Percentiles rank a stretch among this genome's conserved stretches.
Evolutionary conservation across 37 sponge, comb jelly and placozoan species (phyloP).

Genomic region (Theonella swinhoei): DNA sequence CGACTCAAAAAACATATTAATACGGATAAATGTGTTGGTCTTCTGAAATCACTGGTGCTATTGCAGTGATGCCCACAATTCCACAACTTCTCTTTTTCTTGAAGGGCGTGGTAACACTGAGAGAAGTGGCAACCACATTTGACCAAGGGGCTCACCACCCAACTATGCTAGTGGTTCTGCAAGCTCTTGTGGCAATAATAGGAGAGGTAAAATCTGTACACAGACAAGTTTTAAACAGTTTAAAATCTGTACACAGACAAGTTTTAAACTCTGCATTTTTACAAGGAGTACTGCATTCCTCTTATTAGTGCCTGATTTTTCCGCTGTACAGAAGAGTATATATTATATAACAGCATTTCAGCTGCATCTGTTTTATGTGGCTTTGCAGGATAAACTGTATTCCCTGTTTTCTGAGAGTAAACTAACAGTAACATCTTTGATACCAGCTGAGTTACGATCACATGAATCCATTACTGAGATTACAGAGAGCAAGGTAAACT

Average conservation of each 20-base stretch:
- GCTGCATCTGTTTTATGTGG: too few relatives aligned
- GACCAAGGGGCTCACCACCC: constrained; percentile 66
- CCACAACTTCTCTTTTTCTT: too few relatives aligned
- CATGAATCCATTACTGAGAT: constrained; percentile 41
- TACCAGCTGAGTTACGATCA: constrained; percentile 18
- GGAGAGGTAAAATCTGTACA: constrained; percentile 37
- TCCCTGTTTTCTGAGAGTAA: constrained; percentile 21
- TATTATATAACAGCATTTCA: too few relatives aligned
- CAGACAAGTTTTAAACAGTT: too few relatives aligned
- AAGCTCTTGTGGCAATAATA: constrained; percentile 43
- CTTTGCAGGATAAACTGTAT: constrained; percentile 12
- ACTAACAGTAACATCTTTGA: constrained; percentile 7
- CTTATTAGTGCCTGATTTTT: neutral
- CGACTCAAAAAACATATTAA: too few relatives aligned
- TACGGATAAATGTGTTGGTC: too few relatives aligned
- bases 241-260: neutral
- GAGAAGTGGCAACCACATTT: constrained; percentile 9
- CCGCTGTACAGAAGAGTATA: too few relatives aligned
- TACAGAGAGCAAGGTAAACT: constrained; percentile 56
- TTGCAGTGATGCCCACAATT: too few relatives aligned
- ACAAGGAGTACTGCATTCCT: neutral
- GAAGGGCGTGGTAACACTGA: constrained; percentile 35
- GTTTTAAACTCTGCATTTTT: neutral
- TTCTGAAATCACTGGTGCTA: too few relatives aligned
- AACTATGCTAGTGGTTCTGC: constrained; percentile 54